These are phyloP conservation scores for Ennomos erosarius DNA, from an alignment of 2,888 invertebrate species.

Conservation along the genomic window DNA sequence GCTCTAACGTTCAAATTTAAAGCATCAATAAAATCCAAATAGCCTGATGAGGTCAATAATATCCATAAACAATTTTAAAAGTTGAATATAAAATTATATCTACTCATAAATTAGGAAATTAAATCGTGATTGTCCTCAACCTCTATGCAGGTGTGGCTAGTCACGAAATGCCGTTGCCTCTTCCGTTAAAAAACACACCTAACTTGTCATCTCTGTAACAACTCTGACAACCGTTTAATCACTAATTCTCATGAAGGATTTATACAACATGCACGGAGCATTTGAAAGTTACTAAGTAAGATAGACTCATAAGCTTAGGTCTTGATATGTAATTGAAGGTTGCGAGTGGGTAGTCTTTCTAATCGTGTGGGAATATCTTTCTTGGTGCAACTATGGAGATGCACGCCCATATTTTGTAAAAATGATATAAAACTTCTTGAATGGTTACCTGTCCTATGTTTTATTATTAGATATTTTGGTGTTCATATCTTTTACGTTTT, in stretches of 20 bases:
- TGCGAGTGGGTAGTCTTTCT: slow-evolving; percentile 49
- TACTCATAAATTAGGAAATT: slow-evolving; percentile 52
- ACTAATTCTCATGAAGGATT: slow-evolving; percentile 57
- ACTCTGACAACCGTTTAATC: slow-evolving; percentile 55
- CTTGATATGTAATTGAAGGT: slow-evolving; percentile 43
- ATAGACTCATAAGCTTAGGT: slow-evolving; percentile 20
- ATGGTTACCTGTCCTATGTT: too few species aligned
- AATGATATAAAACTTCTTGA: neutral
- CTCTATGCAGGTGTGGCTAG: slow-evolving; percentile 59
- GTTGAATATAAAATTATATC: slow-evolving; percentile 24
- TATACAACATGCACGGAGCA: slow-evolving; percentile 50
- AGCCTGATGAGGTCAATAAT: slow-evolving; percentile 46
- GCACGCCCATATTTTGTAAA: slow-evolving; percentile 7
- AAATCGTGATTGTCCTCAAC: slow-evolving; percentile 52
- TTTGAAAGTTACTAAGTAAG: slow-evolving; percentile 47
- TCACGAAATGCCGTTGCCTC: slow-evolving; percentile 49
- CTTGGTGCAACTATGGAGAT: slow-evolving; percentile 17
- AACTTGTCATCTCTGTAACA: slow-evolving; percentile 51
- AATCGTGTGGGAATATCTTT: slow-evolving; percentile 26
- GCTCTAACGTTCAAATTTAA: slow-evolving; percentile 38
- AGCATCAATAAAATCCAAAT: slow-evolving; percentile 32
- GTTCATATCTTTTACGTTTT: too few species aligned
- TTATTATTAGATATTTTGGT: too few species aligned
- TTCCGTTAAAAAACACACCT: slow-evolving; percentile 42
- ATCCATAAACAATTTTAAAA: slow-evolving; percentile 40